Percentiles rank a stretch among this genome's conserved stretches.
phyloP scores from a whole-genome alignment of 2,113 vertebrate species.

The Corythaixoides concolor region DNA sequence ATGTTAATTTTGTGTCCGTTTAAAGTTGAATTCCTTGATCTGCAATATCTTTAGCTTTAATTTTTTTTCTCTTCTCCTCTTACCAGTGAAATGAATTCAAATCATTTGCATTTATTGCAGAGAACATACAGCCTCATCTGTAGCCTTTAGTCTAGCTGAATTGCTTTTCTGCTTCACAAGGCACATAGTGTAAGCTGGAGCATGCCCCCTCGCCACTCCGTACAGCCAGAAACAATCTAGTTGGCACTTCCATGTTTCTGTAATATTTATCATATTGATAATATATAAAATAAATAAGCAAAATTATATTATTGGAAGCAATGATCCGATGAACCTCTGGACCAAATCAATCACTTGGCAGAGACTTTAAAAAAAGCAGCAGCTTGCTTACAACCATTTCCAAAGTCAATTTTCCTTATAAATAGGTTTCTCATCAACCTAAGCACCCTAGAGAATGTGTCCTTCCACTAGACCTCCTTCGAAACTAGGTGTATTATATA shows the following conservation, averaged over 20 bases:
- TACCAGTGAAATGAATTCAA: constrained; percentile 63
- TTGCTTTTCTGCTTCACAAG: constrained; percentile 81
- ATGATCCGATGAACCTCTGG: constrained; percentile 66
- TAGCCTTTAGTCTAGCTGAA: constrained; percentile 75
- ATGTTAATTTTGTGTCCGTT: constrained; percentile 37
- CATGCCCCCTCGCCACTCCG: not conserved
- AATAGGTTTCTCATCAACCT: constrained; percentile 64
- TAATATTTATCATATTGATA: constrained; percentile 72
- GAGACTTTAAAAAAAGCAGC: not conserved
- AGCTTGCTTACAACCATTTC: constrained; percentile 43
- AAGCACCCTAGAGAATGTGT: not conserved
- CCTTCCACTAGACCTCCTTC: not conserved
- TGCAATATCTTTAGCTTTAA: constrained; percentile 48
- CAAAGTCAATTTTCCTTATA: constrained; percentile 73
- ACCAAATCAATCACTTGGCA: constrained; percentile 68
- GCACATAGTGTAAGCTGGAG: constrained; percentile 44
- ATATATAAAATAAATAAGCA: constrained; percentile 70
- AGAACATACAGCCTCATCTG: constrained; percentile 70
- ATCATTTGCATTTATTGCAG: constrained; percentile 78
- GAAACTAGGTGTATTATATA: not conserved
- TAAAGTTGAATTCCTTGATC: constrained; percentile 65
- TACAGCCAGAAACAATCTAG: not conserved
- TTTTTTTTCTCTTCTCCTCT: not conserved
- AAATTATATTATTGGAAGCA: constrained; percentile 68
- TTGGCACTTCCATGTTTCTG: constrained; percentile 21